Evolutionary conservation across 1,140 invertebrate species (phyloP), one percentile per base, ranked within the genome.

Genomic region (Episyrphus balteatus): DNA sequence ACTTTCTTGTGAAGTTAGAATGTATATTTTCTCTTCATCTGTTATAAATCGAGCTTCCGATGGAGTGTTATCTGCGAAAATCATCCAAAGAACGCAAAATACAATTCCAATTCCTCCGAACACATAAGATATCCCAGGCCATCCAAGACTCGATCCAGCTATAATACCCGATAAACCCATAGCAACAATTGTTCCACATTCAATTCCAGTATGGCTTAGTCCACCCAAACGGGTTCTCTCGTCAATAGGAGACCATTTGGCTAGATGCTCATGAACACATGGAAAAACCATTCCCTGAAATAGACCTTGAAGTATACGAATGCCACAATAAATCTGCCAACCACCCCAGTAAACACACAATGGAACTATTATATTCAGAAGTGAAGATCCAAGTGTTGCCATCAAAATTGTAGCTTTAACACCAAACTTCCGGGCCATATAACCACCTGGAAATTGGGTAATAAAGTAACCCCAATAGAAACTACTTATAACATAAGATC

Each of bases 261-360:
- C 81, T 50, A 92, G 68, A 3, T 92, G 69, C 0, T 81, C 81
- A 54, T 92, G 87, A 6, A 86, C 73, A 41, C 79, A 77, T 0
- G 90, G 88, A 56, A 86, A 84, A 7, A 86, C 73, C 1, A 86
- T 76, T 11, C 88, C 89, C 70, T 92, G 81, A 19, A 73, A 74
- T 0, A 92, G 59, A 0, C 91, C 90, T 66, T 86, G 81, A 0
- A 84, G 50, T 1, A 88, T 76, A 21, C 90, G 73, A 11, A 80
- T 70, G 55, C 65, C 61, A 59, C 44, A 85, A 62, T 47, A 70
- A 10, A 75, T 70, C 59, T 79, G 60, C 77, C 79, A 83, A n/a
- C 75, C 79, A 3, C 79, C 75, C 61, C 58, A 60, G 11, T 49
- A 48, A 8, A 65, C 59, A 19, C 45, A 53, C 31, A 55, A 59